Evolutionary conservation across 2,797 vertebrate species (phyloP).

Genomic region (Manis javanica): DNA sequence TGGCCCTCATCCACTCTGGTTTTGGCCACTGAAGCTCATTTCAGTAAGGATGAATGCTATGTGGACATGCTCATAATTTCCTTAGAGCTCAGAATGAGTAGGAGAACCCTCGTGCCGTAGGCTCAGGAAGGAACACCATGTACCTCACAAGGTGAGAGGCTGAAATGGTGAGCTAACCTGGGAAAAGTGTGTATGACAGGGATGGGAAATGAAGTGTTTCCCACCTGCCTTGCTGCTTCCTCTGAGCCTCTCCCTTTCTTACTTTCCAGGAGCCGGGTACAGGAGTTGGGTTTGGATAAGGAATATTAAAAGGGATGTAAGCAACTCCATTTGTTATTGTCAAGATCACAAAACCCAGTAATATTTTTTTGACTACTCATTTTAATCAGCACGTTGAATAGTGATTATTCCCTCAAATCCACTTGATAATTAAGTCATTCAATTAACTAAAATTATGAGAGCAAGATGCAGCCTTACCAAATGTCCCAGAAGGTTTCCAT

Average conservation of each 20-base stretch:
- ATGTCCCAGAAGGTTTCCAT: conserved; percentile 93
- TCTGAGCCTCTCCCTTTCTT: neutral
- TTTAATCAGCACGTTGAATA: neutral
- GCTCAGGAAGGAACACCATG: neutral
- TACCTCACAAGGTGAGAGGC: neutral
- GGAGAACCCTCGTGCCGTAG: neutral
- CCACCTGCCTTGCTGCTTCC: neutral
- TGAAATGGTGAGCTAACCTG: neutral
- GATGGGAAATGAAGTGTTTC: neutral
- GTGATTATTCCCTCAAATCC: neutral
- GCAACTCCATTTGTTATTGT: neutral
- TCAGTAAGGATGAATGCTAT: neutral
- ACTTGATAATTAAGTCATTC: conserved; percentile 40
- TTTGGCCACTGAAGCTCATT: neutral
- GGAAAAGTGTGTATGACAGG: neutral
- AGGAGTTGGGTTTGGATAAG: neutral
- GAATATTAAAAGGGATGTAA: neutral
- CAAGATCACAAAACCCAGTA: neutral
- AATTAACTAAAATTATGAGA: conserved; percentile 33
- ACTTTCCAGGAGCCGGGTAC: neutral
- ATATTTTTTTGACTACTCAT: neutral
- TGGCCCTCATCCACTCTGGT: neutral
- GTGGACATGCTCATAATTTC: neutral
- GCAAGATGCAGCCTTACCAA: conserved; percentile 87
- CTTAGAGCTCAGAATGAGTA: neutral